A percentile compares a stretch with the other conserved stretches of the same genome.
These are phyloP conservation scores for Platycnemis pennipes DNA, from an alignment of 2,888 invertebrate genomes.

Conservation along the genomic window DNA sequence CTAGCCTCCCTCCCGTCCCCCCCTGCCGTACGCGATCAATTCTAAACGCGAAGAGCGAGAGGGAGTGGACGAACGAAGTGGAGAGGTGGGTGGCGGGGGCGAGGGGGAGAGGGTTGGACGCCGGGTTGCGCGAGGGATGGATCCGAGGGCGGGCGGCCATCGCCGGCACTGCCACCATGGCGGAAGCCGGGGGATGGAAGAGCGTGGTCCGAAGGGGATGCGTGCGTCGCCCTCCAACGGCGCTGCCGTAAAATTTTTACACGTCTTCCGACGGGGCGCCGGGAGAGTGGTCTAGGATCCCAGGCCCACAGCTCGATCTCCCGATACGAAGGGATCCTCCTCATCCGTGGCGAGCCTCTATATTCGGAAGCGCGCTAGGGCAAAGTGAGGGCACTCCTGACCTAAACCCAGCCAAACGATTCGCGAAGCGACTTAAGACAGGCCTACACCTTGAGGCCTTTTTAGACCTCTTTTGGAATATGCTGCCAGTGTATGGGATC, in stretches of 20 bases:
- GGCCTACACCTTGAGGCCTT: too few relatives aligned
- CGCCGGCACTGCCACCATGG: not conserved
- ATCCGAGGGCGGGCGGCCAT: not conserved
- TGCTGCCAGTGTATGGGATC: too few relatives aligned
- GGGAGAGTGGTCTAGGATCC: not conserved
- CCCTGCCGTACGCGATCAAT: conserved; percentile 76
- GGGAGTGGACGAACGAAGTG: not conserved
- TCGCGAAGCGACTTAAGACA: not conserved
- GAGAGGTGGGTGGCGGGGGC: conserved; percentile 69
- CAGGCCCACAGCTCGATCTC: not conserved
- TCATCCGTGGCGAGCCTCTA: not conserved
- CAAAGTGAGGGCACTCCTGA: not conserved
- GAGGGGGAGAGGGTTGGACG: conserved; percentile 76
- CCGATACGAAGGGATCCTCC: not conserved
- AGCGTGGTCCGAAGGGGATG: not conserved
- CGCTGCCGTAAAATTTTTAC: not conserved
- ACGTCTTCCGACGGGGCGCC: not conserved
- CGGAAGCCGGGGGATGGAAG: not conserved
- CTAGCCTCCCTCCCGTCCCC: not conserved
- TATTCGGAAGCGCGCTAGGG: not conserved
- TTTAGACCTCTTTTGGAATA: too few relatives aligned
- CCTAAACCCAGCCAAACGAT: not conserved
- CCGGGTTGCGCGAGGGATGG: not conserved
- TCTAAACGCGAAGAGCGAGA: conserved; percentile 76
- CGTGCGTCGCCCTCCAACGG: not conserved